Evolutionary conservation across 2,888 invertebrate genomes (phyloP), one percentile per base, ranked within the genome.

Genomic region (Ophion ventricosus): DNA sequence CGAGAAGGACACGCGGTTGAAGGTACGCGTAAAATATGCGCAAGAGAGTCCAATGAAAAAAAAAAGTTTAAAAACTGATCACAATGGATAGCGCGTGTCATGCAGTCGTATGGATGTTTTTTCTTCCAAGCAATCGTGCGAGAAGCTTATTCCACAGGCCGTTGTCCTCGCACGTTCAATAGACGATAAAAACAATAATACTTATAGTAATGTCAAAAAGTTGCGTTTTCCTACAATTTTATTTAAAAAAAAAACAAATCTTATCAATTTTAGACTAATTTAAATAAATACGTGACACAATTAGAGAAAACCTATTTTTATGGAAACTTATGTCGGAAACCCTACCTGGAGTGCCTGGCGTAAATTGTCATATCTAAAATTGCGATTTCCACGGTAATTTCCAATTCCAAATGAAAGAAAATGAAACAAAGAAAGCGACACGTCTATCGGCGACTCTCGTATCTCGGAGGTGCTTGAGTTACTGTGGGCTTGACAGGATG

Each of bases 401-500:
- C 26, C 25, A 17, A 26, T 35, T 35, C 35, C 1, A 20, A n/a
- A n/a, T n/a, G n/a, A n/a, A 40, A 17, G 23, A 73, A 56, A 23
- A 67, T 29, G 26, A 69, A 40, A 80, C 59, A 29, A 59, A n/a
- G 4, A 35, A 72, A 8, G 29, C 54, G 69, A 57, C 23, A 25
- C 66, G 59, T 67, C 74, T 67, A 69, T 66, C 59, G 56, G 54
- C 20, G 54, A 35, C 64, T 64, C 23, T 75, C 54, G 75, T 66
- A 29, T 29, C 23, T 64, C 29, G 49, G 29, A 63, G 56, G 54
- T 54, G 57, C 75, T 54, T 64, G 75, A 75, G 64, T 43, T 29
- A 54, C 49, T 29, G 35, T 14, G 5, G 14, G 64, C 26, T 49
- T 35, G 35, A 35, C 7, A 35, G 35, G 4, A 35, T 35, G 35